Conservation (phyloP, 1,140 invertebrate species). For the Pygmarrhopalites habei region DNA sequence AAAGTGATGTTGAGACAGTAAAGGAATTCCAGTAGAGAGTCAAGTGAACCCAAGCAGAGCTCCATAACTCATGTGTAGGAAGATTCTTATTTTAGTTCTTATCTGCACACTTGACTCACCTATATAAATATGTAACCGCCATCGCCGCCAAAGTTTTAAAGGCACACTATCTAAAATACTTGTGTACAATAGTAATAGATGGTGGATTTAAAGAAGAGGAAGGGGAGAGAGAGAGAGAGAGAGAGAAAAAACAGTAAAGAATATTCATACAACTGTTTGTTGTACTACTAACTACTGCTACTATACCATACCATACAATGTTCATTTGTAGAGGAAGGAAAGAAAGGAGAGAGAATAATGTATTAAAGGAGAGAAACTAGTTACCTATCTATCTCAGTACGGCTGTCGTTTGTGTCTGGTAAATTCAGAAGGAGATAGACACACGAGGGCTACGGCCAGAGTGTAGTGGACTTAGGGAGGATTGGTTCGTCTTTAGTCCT, state of each 20-base stretch:
- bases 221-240: too few species aligned
- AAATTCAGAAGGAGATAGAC: too few species aligned
- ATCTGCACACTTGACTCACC: neutral
- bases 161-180: neutral
- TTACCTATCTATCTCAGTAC: too few species aligned
- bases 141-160: too few species aligned
- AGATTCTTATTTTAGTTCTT: constrained; percentile 21
- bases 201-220: neutral
- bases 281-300: neutral
- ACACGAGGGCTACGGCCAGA: too few species aligned
- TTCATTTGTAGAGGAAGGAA: too few species aligned
- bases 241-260: too few species aligned
- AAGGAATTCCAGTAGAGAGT: constrained; percentile 17
- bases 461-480: too few species aligned
- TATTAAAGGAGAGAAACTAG: too few species aligned
- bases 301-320: neutral
- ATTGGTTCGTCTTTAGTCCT: too few species aligned
- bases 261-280: neutral
- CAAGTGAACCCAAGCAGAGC: constrained; percentile 27
- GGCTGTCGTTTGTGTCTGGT: too few species aligned
- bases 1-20: neutral
- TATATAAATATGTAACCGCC: neutral
- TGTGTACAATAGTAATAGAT: neutral
- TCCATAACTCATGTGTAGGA: constrained; percentile 25
- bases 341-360: too few species aligned